These are phyloP conservation scores for Aricia artaxerxes DNA, from an alignment of 2,888 invertebrate genomes.

Conservation along the genomic window DNA sequence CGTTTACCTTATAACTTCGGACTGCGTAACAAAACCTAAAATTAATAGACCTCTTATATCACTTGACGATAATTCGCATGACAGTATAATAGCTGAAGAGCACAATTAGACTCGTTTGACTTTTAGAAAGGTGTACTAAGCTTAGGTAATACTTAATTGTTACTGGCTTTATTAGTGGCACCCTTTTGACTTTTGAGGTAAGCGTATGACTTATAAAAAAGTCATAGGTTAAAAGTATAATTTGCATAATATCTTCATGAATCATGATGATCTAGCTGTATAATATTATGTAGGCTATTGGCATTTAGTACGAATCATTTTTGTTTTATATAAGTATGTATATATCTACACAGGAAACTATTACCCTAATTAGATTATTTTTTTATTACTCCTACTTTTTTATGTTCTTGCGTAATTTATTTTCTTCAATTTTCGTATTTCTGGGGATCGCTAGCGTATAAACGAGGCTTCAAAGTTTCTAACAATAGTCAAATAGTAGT, in stretches of 20 bases:
- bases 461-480: not conserved
- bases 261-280: too few relatives aligned
- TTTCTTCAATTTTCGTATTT: not conserved
- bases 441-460: not conserved
- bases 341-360: too few relatives aligned
- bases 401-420: not conserved
- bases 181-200: not conserved
- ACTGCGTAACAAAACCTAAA: constrained; percentile 1
- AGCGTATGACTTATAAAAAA: too few relatives aligned
- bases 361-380: too few relatives aligned
- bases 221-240: too few relatives aligned
- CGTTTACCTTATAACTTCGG: not conserved
- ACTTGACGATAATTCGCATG: constrained; percentile 1
- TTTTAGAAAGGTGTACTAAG: not conserved
- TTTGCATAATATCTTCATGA: too few relatives aligned
- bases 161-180: not conserved
- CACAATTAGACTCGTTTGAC: not conserved
- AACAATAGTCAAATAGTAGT: constrained; percentile 23
- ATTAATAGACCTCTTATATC: constrained; percentile 4
- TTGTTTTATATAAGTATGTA: too few relatives aligned
- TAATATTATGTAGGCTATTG: too few relatives aligned
- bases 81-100: not conserved
- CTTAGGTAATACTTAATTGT: not conserved
- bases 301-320: too few relatives aligned
- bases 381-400: not conserved